Conservation (phyloP, 2,113 vertebrate species). For the Tautogolabrus adspersus region DNA sequence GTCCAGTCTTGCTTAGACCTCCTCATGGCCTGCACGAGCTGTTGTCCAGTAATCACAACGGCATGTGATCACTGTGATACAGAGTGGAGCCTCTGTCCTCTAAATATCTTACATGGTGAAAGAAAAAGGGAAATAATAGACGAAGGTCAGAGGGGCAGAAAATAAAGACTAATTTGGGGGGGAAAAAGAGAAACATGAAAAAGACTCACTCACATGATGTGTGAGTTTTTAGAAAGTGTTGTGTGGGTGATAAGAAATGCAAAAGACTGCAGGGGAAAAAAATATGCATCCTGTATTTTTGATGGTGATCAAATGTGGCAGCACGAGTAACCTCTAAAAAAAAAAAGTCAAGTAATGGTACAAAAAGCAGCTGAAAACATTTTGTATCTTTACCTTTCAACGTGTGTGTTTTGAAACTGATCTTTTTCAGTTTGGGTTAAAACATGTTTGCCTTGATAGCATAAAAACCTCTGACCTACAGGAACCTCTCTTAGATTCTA, state of each 20-base stretch:
- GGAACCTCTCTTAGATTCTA: background rate
- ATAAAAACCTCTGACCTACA: background rate
- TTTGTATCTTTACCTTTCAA: too few relatives aligned
- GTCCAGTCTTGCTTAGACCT: constrained; percentile 6
- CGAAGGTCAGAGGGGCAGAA: background rate
- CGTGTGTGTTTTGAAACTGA: too few relatives aligned
- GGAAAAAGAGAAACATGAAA: too few relatives aligned
- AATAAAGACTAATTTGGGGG: background rate
- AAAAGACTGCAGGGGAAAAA: too few relatives aligned
- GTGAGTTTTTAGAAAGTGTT: too few relatives aligned
- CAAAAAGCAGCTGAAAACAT: too few relatives aligned
- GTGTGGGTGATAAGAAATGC: too few relatives aligned
- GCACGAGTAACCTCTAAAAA: too few relatives aligned
- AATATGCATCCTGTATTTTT: too few relatives aligned
- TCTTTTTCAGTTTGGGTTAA: background rate
- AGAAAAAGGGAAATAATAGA: background rate
- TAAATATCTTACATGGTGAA: background rate
- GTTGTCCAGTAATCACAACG: constrained; percentile 8
- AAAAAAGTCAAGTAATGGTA: too few relatives aligned
- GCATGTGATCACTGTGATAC: constrained; percentile 41
- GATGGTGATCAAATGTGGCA: too few relatives aligned
- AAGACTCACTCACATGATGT: too few relatives aligned
- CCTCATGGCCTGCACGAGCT: background rate
- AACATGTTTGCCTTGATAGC: background rate
- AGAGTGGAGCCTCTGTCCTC: constrained; percentile 47